Base-by-base conservation (phyloP, 2,113 vertebrate species). In the Rynchops niger region DNA sequence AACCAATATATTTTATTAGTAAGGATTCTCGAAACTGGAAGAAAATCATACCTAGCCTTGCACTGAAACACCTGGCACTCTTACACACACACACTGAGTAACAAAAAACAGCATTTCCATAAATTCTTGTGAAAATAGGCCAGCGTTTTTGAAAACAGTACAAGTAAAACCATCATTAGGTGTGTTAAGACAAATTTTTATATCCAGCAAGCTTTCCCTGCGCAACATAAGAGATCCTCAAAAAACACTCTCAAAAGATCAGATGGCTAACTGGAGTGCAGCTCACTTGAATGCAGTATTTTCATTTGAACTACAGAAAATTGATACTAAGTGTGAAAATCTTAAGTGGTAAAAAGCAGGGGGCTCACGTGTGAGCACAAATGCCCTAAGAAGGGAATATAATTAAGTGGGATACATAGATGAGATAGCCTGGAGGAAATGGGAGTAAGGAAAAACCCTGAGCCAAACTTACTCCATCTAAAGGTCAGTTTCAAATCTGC, bases 31-130 rank as follows among this genome's bases (percentile, higher is more conserved):
- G 42, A 78, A 88, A 67, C 5, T 2, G 15, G 47, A 82, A 59
- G 43, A 73, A 80, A 70, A 82, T 25, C 0, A 50, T 55, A 40
- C 23, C 53, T 38, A 25, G 29, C 18, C 42, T 84, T 59, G 72
- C 79, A 15, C 30, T 59, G 71, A 88, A 85, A 27, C 62, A 45
- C 29, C 38, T 7, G 11, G 34, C 32, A 11, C 47, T 11, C 38
- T 59, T n/a, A 55, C 1, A 1, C 9, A 23, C 8, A 16, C 1
- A 2, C 0, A 1, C 13, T 9, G 26, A 61, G 27, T 10, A 69
- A 65, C 9, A 52, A 69, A 91, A 71, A 30, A 25, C 34, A 79
- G 21, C 7, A 15, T 58, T 67, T 85, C 40, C 70, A 58, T 45
- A 36, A 34, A 66, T 58, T 40, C 42, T 23, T 62, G 15, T n/a